These are phyloP conservation scores for Diachrysia chrysitis DNA, from an alignment of 2,888 invertebrate species.

Conservation along the genomic window DNA sequence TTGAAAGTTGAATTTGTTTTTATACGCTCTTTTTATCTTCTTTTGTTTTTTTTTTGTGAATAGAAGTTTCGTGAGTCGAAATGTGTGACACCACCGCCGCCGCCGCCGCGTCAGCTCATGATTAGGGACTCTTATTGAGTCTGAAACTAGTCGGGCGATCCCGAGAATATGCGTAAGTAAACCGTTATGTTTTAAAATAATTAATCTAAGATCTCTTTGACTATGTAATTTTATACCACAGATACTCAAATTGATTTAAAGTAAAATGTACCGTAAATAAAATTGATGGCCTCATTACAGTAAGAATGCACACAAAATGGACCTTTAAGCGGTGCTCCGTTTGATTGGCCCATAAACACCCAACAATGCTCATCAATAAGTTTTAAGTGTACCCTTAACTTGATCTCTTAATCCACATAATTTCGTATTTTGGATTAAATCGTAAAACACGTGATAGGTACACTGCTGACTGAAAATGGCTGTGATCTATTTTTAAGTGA, in stretches of 20 bases:
- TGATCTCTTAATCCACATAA: constrained; percentile 67
- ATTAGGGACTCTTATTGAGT: too few relatives aligned
- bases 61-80: too few relatives aligned
- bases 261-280: constrained; percentile 36
- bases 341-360: constrained; percentile 66
- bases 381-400: constrained; percentile 66
- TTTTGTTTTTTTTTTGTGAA: too few relatives aligned
- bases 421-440: constrained; percentile 64
- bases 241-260: not conserved
- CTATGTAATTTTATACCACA: not conserved
- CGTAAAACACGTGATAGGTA: constrained; percentile 57
- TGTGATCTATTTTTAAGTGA: not conserved
- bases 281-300: constrained; percentile 41
- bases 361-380: constrained; percentile 67
- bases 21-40: too few relatives aligned
- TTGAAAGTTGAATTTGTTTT: too few relatives aligned
- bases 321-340: constrained; percentile 59
- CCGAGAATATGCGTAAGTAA: too few relatives aligned
- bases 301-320: constrained; percentile 53
- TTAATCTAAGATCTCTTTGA: too few relatives aligned
- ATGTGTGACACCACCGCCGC: too few relatives aligned
- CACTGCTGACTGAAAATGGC: constrained; percentile 26
- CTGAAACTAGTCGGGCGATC: too few relatives aligned
- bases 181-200: too few relatives aligned
- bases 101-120: too few relatives aligned